Percentiles rank a stretch among this genome's conserved stretches.
phyloP scores from a whole-genome alignment of 2,888 invertebrate species.

The Hipparchia semele region DNA sequence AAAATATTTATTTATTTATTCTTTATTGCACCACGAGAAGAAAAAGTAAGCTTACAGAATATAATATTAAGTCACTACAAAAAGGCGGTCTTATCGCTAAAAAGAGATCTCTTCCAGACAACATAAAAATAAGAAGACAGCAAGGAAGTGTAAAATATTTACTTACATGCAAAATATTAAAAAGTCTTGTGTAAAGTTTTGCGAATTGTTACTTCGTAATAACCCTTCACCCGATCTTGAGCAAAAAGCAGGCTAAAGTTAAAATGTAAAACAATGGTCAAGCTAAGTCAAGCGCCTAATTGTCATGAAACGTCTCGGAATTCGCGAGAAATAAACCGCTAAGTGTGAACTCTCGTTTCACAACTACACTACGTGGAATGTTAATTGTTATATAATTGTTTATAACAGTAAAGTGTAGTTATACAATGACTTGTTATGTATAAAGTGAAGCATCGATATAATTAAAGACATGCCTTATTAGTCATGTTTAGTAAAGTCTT shows the following conservation, averaged over 20 bases:
- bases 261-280: conserved; percentile 20
- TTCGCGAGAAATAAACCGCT: conserved; percentile 46
- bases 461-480: no score
- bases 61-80: no score
- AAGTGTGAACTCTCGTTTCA: conserved; percentile 28
- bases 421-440: background rate
- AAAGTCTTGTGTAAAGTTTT: background rate
- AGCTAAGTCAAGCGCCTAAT: conserved; percentile 35
- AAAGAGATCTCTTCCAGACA: no score
- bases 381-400: conserved; percentile 22
- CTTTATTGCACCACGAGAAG: no score
- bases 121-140: no score
- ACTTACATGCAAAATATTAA: no score
- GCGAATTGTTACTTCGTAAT: background rate
- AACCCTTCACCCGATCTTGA: conserved; percentile 1
- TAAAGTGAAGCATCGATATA: no score
- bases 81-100: no score
- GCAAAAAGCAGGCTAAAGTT: conserved; percentile 5
- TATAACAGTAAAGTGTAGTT: background rate
- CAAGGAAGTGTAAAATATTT: no score
- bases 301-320: conserved; percentile 46
- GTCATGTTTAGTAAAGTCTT: no score
- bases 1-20: no score
- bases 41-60: no score
- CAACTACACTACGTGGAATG: conserved; percentile 21